Evolutionary conservation across 2,888 invertebrate species (phyloP), one percentile per base, ranked within the genome.

Genomic region (Ctenicera cuprea): DNA sequence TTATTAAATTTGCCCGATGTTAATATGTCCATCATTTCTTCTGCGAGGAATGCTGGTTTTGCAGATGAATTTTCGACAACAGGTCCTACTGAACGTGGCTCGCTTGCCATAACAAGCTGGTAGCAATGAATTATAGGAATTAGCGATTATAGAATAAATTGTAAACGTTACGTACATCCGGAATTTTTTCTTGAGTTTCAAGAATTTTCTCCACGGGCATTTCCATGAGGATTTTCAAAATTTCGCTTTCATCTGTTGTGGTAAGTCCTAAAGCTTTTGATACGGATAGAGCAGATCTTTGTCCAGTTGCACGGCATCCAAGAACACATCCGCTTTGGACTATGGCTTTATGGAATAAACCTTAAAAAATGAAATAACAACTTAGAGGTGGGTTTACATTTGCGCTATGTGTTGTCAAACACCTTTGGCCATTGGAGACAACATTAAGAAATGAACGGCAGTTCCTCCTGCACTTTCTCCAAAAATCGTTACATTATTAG

Each of bases 391-490:
- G n/a, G 3, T 48, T 18, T 18, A 8, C 11, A 38, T 38, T 38
- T 1, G 38, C 38, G n/a, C 7, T 12, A 9, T 9, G 9, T 4
- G 9, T 1, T 33, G 8, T 3, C 9, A 33, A 5, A 2, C 76
- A 81, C 86, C 86, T 78, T 85, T 87, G 0, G 88, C 83, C 81
- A 88, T 86, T 38, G 89, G 88, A 0, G 89, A 89, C 7, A 89
- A 79, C 78, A 88, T 86, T 79, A 89, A 84, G 69, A 86, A 88
- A 76, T 89, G 89, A 0, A 87, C 85, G 1, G 88, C 87, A 16
- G 86, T 87, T 9, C 85, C 88, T 0, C 90, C 90, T 0, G 89
- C 89, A 79, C 90, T 89, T 80, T 89, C 88, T 0, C 90, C 90
- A 77, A 89, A 88, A 8, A 90, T 83, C 0, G 89, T 89, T 1